Conservation (phyloP, 2,888 invertebrate species). For the Myopa tessellatipennis region DNA sequence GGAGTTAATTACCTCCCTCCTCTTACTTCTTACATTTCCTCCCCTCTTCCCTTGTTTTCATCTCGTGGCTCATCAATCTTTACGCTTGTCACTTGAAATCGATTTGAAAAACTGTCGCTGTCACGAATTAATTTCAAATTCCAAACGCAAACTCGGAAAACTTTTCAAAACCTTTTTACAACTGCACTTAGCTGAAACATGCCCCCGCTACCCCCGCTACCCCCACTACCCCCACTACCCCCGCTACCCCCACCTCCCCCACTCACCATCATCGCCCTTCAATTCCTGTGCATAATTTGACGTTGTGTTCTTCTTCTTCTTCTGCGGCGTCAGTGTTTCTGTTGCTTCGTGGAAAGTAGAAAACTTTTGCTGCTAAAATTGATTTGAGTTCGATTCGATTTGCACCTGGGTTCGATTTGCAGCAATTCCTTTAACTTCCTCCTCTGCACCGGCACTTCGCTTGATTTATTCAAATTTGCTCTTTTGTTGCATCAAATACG, state of each 20-base stretch:
- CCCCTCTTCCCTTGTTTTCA: no score
- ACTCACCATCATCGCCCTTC: not conserved
- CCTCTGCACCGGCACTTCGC: not conserved
- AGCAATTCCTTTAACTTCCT: not conserved
- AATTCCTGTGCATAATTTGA: not conserved
- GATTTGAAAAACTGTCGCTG: no score
- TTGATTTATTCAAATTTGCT: slow-evolving; percentile 19
- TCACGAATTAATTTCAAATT: no score
- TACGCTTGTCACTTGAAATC: no score
- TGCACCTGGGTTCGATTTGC: slow-evolving; percentile 32
- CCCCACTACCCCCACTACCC: not conserved
- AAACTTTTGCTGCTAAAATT: slow-evolving; percentile 12
- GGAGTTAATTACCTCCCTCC: no score
- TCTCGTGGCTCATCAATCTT: no score
- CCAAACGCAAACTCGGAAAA: not conserved
- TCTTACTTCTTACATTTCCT: no score
- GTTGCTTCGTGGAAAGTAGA: not conserved
- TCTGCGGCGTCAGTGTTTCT: not conserved
- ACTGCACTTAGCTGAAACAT: no score
- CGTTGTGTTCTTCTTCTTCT: not conserved
- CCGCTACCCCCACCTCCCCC: not conserved
- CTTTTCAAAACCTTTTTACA: not conserved
- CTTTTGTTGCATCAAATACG: slow-evolving; percentile 17
- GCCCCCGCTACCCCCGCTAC: no score
- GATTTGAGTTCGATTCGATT: slow-evolving; percentile 30